Percentiles rank a stretch among this genome's conserved stretches.
These are phyloP conservation scores for Anabacerthia variegaticeps DNA, from an alignment of 2,797 vertebrate genomes.

Conservation along the genomic window DNA sequence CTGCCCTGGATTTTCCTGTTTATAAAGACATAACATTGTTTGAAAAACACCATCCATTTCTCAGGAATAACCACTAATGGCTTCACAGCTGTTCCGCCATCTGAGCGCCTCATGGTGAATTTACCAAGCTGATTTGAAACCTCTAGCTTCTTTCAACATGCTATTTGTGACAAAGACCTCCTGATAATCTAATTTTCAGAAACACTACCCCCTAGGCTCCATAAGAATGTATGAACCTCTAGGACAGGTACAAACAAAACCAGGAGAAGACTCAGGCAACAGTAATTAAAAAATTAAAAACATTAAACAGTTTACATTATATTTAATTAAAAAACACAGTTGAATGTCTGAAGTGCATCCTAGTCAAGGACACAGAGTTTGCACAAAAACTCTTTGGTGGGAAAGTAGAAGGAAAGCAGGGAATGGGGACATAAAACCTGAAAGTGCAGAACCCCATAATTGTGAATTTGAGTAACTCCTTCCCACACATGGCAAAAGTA, in stretches of 20 bases:
- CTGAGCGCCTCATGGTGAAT: background rate
- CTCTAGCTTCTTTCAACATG: background rate
- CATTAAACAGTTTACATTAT: background rate
- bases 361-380: background rate
- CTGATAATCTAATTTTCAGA: background rate
- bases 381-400: background rate
- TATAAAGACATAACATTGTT: background rate
- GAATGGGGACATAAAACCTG: background rate
- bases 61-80: background rate
- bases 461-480: background rate
- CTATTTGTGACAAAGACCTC: background rate
- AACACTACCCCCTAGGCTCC: background rate
- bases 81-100: background rate
- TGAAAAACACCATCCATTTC: background rate
- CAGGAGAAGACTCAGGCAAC: background rate
- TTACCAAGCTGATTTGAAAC: background rate
- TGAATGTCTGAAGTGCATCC: background rate
- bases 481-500: background rate
- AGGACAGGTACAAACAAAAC: background rate
- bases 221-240: background rate
- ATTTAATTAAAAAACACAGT: background rate
- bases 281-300: background rate
- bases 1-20: background rate
- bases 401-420: background rate
- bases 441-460: background rate